Base-by-base conservation (phyloP, 2,888 invertebrate species). In the Arrhopalites spinosus region DNA sequence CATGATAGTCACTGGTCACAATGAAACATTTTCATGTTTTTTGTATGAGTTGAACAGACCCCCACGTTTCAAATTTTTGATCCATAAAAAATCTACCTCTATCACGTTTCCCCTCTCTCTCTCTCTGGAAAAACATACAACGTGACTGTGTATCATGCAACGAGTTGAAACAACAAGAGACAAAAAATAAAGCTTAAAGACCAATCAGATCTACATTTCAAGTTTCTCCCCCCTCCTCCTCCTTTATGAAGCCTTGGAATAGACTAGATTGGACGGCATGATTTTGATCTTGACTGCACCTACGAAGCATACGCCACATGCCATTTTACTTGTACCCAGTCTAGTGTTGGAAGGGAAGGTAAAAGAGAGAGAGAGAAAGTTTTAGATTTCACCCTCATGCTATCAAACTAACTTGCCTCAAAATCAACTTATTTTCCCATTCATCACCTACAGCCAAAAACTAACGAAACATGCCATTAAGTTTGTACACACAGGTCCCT, bases 381-480 rank as follows among this genome's bases (percentile, higher is more conserved):
- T 23, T 20, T 59, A 7, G 27, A 25, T 25, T 20, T 64, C 27
- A 64, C 64, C 64, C 59, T 59, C 59, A 59, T 25, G 25, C 25
- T 59, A 25, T 59, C 27, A 59, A n/a, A 59, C 59, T 66, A 45
- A 66, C 66, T 66, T 66, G 66, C 66, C 43, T 43, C 43, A 66
- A 66, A 66, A 66, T 66, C 66, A 66, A 66, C 66, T 66, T 66
- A 68, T 68, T 68, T 56, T 70, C 56, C 50, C 70, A 70, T 56
- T 70, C 70, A 50, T 70, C 70, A 70, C 70, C 56, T 53, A 70
- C 70, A 45, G 23, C 36, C 30, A 36, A 20, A 53, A 5, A n/a
- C 3, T 5, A 20, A n/a, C 43, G 20, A 36, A 64, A 43, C 43
- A 64, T 30, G 43, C 64, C 17, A 36, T 36, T 43, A 64, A 30